phyloP scores from a whole-genome alignment of 2,888 invertebrate species.

The Byasa hedistus region DNA sequence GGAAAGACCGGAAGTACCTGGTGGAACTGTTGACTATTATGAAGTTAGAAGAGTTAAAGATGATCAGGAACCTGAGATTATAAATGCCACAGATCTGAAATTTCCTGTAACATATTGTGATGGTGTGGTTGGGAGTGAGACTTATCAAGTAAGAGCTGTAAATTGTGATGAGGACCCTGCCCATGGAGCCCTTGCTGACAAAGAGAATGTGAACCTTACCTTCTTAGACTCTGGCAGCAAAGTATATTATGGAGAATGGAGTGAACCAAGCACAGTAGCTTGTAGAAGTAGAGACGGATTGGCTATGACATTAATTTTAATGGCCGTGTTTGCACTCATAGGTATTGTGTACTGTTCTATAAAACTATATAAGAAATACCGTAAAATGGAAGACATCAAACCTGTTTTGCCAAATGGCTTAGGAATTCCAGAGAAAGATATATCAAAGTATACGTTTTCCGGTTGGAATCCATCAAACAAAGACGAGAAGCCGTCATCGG shows the following conservation, averaged over 20 bases:
- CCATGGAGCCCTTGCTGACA: conserved; percentile 54
- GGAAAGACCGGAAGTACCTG: conserved; percentile 70
- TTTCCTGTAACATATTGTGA: conserved; percentile 55
- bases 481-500: conserved; percentile 71
- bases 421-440: conserved; percentile 70
- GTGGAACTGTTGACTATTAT: conserved; percentile 80
- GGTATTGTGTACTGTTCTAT: conserved; percentile 57
- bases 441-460: conserved; percentile 63
- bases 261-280: conserved; percentile 54
- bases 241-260: conserved; percentile 62
- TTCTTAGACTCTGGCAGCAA: conserved; percentile 41
- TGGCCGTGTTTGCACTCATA: conserved; percentile 54
- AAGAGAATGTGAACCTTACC: conserved; percentile 46
- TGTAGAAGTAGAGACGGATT: conserved; percentile 59
- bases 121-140: conserved; percentile 54
- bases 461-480: conserved; percentile 65
- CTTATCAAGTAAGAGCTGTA: conserved; percentile 66
- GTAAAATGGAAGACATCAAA: conserved; percentile 84
- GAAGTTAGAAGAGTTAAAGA: conserved; percentile 73
- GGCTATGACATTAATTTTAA: conserved; percentile 57
- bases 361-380: conserved; percentile 81
- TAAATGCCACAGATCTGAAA: conserved; percentile 54
- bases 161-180: conserved; percentile 60
- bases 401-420: conserved; percentile 84
- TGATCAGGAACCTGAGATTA: conserved; percentile 44